Percentiles rank a stretch among this genome's conserved stretches.
Evolutionary conservation across 2,888 invertebrate species (phyloP).

Genomic region (Lasiommata megera): DNA sequence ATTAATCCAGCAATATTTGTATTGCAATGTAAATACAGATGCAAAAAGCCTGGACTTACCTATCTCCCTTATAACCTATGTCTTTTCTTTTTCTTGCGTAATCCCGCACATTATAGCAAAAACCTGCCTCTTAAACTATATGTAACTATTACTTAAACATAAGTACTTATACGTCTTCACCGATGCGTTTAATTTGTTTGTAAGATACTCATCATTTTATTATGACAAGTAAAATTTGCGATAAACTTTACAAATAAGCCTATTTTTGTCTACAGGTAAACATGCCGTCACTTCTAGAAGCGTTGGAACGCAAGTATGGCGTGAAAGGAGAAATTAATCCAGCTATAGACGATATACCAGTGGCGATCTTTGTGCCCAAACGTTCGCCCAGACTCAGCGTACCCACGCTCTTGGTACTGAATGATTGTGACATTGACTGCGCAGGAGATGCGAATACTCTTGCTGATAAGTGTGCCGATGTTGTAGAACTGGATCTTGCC

Average conservation of each 20-base stretch:
- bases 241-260: neutral
- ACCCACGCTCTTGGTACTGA: constrained; percentile 92
- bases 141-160: too few relatives aligned
- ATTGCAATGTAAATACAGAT: too few relatives aligned
- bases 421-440: constrained; percentile 94
- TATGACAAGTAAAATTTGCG: too few relatives aligned
- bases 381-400: constrained; percentile 88
- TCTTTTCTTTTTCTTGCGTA: too few relatives aligned
- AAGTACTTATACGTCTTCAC: too few relatives aligned
- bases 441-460: constrained; percentile 92
- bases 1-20: too few relatives aligned
- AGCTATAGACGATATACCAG: constrained; percentile 83
- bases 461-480: constrained; percentile 91
- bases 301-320: constrained; percentile 92
- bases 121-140: too few relatives aligned
- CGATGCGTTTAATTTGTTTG: too few relatives aligned
- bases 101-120: too few relatives aligned
- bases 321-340: constrained; percentile 84
- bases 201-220: too few relatives aligned
- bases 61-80: too few relatives aligned
- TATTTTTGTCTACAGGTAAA: constrained; percentile 48
- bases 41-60: too few relatives aligned
- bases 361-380: constrained; percentile 93
- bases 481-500: constrained; percentile 96
- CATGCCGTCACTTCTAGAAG: constrained; percentile 95